phyloP scores from a whole-genome alignment of 2,888 invertebrate species.

The Clusia tigrina region DNA sequence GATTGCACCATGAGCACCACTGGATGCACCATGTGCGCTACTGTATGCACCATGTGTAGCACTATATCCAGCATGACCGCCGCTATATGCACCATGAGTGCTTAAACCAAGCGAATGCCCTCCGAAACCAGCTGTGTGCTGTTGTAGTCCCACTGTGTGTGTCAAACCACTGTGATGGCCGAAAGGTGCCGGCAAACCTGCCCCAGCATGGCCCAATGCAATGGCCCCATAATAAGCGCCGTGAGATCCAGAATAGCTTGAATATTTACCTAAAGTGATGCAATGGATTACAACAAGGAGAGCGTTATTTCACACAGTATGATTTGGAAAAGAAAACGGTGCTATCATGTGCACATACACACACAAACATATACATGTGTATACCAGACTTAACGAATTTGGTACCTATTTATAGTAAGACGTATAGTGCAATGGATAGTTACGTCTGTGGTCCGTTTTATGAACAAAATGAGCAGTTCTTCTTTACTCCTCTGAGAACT shows the following conservation, averaged over 20 bases:
- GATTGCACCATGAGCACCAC: conserved; percentile 28
- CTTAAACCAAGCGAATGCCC: conserved; percentile 51
- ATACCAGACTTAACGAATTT: too few relatives aligned
- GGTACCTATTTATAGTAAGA: too few relatives aligned
- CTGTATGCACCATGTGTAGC: background rate
- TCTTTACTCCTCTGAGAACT: too few relatives aligned
- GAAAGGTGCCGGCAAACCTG: conserved; percentile 24
- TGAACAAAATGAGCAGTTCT: too few relatives aligned
- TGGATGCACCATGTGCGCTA: conserved; percentile 23
- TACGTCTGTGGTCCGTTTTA: too few relatives aligned
- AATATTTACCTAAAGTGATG: conserved; percentile 9
- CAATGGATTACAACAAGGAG: background rate
- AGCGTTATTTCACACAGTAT: background rate
- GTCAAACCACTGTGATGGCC: too few relatives aligned
- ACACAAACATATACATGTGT: too few relatives aligned
- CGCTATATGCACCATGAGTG: conserved; percentile 46
- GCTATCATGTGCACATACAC: too few relatives aligned
- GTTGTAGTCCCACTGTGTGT: background rate
- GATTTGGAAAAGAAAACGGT: background rate
- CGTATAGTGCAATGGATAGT: too few relatives aligned
- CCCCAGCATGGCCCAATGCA: conserved; percentile 46
- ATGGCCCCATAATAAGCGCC: conserved; percentile 53
- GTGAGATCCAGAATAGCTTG: conserved; percentile 19
- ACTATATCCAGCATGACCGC: conserved; percentile 30
- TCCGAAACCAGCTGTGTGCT: conserved; percentile 21